Base-by-base conservation (phyloP, 2,113 vertebrate species). In the Semnornis frantzii region DNA sequence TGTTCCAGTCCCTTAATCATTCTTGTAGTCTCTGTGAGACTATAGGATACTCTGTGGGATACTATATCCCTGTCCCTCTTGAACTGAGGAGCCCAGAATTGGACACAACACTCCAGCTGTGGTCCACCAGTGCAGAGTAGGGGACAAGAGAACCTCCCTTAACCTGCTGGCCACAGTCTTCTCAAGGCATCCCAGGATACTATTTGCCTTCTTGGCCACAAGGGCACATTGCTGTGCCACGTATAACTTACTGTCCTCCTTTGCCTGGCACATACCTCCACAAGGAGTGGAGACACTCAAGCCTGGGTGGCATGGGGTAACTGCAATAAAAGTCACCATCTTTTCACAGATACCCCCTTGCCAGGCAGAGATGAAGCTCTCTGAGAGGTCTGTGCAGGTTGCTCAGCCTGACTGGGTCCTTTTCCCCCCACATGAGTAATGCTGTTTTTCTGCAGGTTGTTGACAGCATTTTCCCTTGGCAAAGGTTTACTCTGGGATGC, bases 221-320 rank as follows among this genome's bases (percentile, higher is more conserved):
- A 42, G 42, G 14, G 42, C 42, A 42, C 13, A 42, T 42, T 42
- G 42, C 42, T 42, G 42, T 42, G 14, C 14, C 42, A 15, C 15
- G 42, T 13, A 15, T 42, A 42, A 42, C 42, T 42, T 42, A 15
- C 42, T 42, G 13, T 7, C 19, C 50, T 11, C 2, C 14, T 65
- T 25, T 6, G 23, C 55, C 78, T 5, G 5, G 2, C 1, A 7
- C 5, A 6, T 37, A 52, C 21, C 71, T 21, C 5, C 1, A 42
- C 1, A 5, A 16, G 59, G 5, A 70, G 8, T 10, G 28, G 52
- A 19, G 21, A 37, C 57, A 12, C 46, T 46, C 44, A 42, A 42
- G 5, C 16, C 50, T 52, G 13, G 9, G 34, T 12, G 74, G 9
- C 1, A 1, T 2, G 39, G 31, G 39, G 20, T 16, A 23, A 6